Evolutionary conservation across 2,113 vertebrate genomes (phyloP), one percentile per base, ranked within the genome.

Genomic region (Labeo rohita): DNA sequence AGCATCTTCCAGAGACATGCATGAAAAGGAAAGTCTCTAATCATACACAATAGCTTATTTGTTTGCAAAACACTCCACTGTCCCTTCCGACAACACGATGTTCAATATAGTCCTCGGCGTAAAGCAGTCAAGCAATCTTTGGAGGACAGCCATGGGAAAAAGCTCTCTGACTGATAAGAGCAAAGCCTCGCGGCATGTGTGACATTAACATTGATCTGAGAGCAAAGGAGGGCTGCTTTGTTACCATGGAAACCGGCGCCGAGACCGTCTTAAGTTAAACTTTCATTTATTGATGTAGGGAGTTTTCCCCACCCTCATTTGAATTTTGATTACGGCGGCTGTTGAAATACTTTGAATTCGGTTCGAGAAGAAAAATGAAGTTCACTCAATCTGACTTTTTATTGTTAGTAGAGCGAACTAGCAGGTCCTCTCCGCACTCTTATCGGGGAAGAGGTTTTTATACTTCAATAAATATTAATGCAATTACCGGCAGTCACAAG

Each of bases 211-310:
- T 77, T 73, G 61, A 82, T 85, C 79, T 61, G 73, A 70, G 77
- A 86, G 84, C 81, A 80, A 75, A 79, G 65, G 34, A 80, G 56
- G 34, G 78, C 77, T 84, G 66, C 21, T 74, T 83, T 39, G 52
- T 91, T 65, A 63, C 90, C 86, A 90, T 91, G 87, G 89, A 84
- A 87, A 91, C 87, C 39, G 36, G 50, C 23, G 76, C 85, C 21
- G 85, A 81, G 83, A 83, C 43, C 6, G 66, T 68, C 75, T 74
- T 84, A 81, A 80, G 56, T 85, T 59, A 86, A 88, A 87, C 85
- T 89, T 90, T 88, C 87, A 86, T 87, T 87, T 80, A 80, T 73
- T 82, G 80, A 84, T 85, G 79, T 79, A 61, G 52, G 77, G 84
- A 47, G 54, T 56, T 70, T 77, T 77, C 83, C 79, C 61, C 76